Percentiles rank a stretch among this genome's conserved stretches.
Conservation (phyloP, 2,113 vertebrate species). For the Anguilla japonica region DNA sequence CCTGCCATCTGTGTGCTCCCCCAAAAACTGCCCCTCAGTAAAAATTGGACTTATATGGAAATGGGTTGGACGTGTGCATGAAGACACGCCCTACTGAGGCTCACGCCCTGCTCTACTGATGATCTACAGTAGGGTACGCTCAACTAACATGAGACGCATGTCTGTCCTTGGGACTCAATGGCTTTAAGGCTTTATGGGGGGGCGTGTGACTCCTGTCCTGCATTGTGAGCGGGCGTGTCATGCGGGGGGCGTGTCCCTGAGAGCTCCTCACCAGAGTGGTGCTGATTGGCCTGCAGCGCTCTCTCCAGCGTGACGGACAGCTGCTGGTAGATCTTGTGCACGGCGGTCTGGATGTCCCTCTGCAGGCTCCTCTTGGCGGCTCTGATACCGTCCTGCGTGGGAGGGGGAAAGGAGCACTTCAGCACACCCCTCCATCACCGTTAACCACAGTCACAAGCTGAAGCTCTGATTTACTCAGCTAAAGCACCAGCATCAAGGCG, state of each 20-base stretch:
- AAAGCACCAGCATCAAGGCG: too few relatives aligned
- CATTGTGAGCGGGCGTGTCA: not conserved
- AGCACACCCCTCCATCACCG: not conserved
- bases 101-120: too few relatives aligned
- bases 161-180: not conserved
- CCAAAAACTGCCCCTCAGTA: not conserved
- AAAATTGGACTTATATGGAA: too few relatives aligned
- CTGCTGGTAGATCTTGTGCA: constrained; percentile 98
- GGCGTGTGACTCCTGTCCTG: not conserved
- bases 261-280: constrained; percentile 83
- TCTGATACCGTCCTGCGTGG: constrained; percentile 85
- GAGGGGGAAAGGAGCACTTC: not conserved
- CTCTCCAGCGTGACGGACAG: constrained; percentile 89
- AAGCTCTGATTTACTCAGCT: not conserved
- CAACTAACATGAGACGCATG: not conserved
- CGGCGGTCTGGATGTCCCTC: constrained; percentile 91
- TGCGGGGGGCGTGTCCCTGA: not conserved
- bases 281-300: constrained; percentile 92
- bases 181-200: not conserved
- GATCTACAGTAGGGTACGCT: too few relatives aligned
- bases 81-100: too few relatives aligned
- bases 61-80: not conserved
- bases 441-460: not conserved
- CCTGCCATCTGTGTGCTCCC: not conserved
- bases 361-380: constrained; percentile 91